phyloP scores from a whole-genome alignment of 2,888 invertebrate species.

The Blera fallax region DNA sequence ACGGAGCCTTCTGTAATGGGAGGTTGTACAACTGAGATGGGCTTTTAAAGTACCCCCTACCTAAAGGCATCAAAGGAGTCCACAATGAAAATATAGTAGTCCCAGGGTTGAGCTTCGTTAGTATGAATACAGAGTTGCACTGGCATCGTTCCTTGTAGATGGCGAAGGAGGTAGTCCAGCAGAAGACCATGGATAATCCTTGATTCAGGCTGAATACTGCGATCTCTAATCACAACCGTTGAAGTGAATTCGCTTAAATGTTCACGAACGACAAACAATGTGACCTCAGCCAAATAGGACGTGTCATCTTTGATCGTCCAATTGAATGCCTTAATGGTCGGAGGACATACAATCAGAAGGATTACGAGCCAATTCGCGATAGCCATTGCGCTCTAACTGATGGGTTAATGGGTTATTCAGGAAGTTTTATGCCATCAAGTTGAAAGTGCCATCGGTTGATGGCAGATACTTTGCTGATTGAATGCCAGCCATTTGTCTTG shows the following conservation, averaged over 20 bases:
- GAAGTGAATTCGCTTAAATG: background rate
- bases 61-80: conserved; percentile 74
- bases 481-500: background rate
- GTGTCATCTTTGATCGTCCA: background rate
- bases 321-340: background rate
- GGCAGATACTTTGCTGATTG: background rate
- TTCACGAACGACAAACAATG: background rate
- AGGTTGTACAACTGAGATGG: background rate
- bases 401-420: background rate
- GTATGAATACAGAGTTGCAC: conserved; percentile 73
- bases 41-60: conserved; percentile 64
- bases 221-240: conserved; percentile 10
- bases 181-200: conserved; percentile 47
- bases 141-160: conserved; percentile 64
- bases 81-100: conserved; percentile 76
- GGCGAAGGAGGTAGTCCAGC: conserved; percentile 71
- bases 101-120: conserved; percentile 69
- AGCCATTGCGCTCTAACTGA: background rate
- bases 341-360: background rate
- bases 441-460: background rate
- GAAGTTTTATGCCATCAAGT: background rate
- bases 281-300: background rate
- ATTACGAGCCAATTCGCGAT: background rate
- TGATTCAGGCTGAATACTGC: background rate
- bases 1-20: conserved; percentile 71